Percentiles rank a stretch among this genome's conserved stretches.
Conservation (phyloP, 64 coral and sea anemone species). For the Montipora capricornis region DNA sequence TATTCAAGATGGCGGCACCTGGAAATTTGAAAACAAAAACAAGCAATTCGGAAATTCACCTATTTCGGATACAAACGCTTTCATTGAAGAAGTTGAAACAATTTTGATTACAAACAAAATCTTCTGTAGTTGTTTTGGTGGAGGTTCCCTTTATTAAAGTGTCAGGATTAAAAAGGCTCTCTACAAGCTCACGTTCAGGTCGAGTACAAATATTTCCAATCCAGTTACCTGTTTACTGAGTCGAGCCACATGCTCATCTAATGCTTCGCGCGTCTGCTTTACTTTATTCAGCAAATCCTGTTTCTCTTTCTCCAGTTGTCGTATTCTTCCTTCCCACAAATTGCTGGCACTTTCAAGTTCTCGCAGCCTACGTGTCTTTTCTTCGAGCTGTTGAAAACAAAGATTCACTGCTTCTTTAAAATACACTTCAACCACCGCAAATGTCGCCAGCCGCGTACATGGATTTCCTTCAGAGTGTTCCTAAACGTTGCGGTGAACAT, state of each 20-base stretch:
- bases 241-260: slow-evolving; percentile 93
- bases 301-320: slow-evolving; percentile 83
- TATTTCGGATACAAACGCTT: too few species aligned
- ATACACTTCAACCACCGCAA: neutral
- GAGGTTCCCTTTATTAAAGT: too few species aligned
- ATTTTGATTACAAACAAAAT: too few species aligned
- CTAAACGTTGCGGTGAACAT: too few species aligned
- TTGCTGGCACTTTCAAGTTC: slow-evolving; percentile 88
- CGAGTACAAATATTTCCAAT: neutral
- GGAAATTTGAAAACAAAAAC: too few species aligned
- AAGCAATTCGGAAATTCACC: too few species aligned
- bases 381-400: slow-evolving; percentile 79
- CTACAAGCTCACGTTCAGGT: neutral
- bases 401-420: neutral
- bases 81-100: too few species aligned
- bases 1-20: too few species aligned
- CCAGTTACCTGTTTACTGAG: slow-evolving; percentile 90
- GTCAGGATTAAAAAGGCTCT: too few species aligned
- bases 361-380: slow-evolving; percentile 84
- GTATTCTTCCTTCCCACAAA: slow-evolving; percentile 90
- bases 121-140: too few species aligned
- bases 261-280: slow-evolving; percentile 77
- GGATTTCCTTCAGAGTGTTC: too few species aligned
- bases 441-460: too few species aligned
- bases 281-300: slow-evolving; percentile 77